Evolutionary conservation across 2,888 invertebrate species (phyloP).

Genomic region (Hypomecis punctinalis): DNA sequence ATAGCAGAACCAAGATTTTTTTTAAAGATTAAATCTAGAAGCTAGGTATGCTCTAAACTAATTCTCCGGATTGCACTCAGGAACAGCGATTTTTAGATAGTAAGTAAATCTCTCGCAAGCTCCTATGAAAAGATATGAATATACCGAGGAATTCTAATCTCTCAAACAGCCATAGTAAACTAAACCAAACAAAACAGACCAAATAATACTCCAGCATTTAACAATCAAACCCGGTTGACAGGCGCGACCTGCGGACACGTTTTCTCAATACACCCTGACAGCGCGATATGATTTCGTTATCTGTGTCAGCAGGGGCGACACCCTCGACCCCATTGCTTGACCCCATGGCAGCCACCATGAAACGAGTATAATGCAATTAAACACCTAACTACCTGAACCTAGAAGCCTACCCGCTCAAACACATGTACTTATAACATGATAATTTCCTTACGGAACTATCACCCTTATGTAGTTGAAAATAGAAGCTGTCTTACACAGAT

Average conservation of each 20-base stretch:
- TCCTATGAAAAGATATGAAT: too few relatives aligned
- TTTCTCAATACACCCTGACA: constrained; percentile 7
- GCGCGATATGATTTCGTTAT: constrained; percentile 21
- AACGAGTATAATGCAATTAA: constrained; percentile 76
- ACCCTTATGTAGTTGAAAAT: not conserved
- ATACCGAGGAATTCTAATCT: too few relatives aligned
- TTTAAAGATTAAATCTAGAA: too few relatives aligned
- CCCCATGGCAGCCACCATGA: constrained; percentile 71
- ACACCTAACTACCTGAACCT: constrained; percentile 50
- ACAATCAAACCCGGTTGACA: not conserved
- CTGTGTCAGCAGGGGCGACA: constrained; percentile 42
- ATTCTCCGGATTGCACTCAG: too few relatives aligned
- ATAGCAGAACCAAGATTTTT: too few relatives aligned
- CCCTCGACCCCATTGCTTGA: constrained; percentile 72
- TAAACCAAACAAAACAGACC: not conserved
- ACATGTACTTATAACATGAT: not conserved
- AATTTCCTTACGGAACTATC: constrained; percentile 3
- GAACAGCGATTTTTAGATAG: too few relatives aligned
- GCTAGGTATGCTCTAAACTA: too few relatives aligned
- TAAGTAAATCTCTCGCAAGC: too few relatives aligned
- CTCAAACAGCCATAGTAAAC: too few relatives aligned
- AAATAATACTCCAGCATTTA: not conserved
- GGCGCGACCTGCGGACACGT: not conserved
- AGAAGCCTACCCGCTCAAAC: constrained; percentile 17
- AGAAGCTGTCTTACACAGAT: not conserved